A percentile compares a stretch with the other conserved stretches of the same genome.
These are phyloP conservation scores for Helobdella robusta DNA, from an alignment of 2,888 invertebrate species.

Conservation along the genomic window DNA sequence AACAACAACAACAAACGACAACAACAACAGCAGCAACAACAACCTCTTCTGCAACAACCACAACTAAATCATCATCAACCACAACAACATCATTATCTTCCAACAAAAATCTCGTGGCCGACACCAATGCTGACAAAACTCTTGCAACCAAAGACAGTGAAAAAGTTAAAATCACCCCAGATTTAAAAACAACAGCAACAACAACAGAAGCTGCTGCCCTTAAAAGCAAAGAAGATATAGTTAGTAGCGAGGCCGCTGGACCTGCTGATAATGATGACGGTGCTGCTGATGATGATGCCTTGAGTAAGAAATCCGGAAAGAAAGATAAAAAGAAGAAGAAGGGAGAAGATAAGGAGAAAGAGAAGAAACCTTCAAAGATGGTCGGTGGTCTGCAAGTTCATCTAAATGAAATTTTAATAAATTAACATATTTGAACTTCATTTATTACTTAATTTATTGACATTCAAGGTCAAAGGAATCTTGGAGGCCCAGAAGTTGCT, in stretches of 20 bases:
- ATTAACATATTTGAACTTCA: background rate
- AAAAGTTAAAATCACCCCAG: too few relatives aligned
- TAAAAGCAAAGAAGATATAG: slow-evolving; percentile 23
- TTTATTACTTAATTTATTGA: background rate
- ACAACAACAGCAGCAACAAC: too few relatives aligned
- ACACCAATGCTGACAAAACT: too few relatives aligned
- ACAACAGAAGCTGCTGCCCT: background rate
- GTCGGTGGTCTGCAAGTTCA: background rate
- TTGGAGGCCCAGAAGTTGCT: slow-evolving; percentile 48
- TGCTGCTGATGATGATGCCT: slow-evolving; percentile 21
- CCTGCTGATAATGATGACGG: slow-evolving; percentile 28
- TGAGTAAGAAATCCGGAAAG: slow-evolving; percentile 21
- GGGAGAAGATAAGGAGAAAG: slow-evolving; percentile 40
- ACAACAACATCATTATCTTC: too few relatives aligned
- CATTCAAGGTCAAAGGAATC: slow-evolving; percentile 46
- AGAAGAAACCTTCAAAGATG: slow-evolving; percentile 37
- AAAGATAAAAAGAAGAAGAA: slow-evolving; percentile 44
- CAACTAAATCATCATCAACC: too few relatives aligned
- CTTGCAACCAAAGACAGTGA: too few relatives aligned
- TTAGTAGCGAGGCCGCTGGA: slow-evolving; percentile 20
- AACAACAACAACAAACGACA: too few relatives aligned
- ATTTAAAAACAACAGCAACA: background rate
- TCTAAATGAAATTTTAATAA: background rate
- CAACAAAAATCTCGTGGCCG: too few relatives aligned
- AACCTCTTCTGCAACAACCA: too few relatives aligned